Conservation (phyloP, 2,888 invertebrate genomes). For the Diadromus collaris region DNA sequence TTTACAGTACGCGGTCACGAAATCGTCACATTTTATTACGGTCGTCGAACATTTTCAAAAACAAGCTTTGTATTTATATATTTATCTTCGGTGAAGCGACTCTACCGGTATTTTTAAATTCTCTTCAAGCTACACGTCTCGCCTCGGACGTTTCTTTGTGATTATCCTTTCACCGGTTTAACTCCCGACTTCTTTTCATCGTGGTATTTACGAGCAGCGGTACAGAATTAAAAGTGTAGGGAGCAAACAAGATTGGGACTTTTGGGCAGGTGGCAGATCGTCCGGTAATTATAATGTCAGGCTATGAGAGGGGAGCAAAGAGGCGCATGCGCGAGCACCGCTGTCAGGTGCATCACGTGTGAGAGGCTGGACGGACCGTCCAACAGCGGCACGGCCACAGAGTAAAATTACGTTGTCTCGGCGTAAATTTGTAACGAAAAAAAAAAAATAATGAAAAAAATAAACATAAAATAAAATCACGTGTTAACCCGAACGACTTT, state of each 20-base stretch:
- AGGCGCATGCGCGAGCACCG: conserved; percentile 1
- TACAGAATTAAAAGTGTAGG: conserved; percentile 2
- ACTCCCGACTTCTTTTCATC: background rate
- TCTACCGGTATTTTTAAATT: background rate
- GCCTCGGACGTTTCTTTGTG: background rate
- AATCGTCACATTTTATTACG: background rate
- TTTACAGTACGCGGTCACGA: background rate
- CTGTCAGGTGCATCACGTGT: conserved; percentile 20
- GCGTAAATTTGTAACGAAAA: no score
- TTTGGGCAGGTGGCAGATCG: conserved; percentile 7
- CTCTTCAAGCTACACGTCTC: background rate
- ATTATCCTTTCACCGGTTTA: conserved; percentile 15
- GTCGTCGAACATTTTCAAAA: background rate
- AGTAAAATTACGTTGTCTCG: background rate
- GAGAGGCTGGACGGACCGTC: background rate
- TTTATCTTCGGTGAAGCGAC: background rate
- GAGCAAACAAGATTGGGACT: background rate
- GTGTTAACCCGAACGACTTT: background rate
- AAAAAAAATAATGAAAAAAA: no score
- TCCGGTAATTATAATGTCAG: conserved; percentile 16
- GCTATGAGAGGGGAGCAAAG: background rate
- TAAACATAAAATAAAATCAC: background rate
- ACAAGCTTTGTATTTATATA: background rate
- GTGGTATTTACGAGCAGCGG: background rate
- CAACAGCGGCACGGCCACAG: background rate